Conservation (phyloP, 2,113 vertebrate species). For the Silurus meridionalis region DNA sequence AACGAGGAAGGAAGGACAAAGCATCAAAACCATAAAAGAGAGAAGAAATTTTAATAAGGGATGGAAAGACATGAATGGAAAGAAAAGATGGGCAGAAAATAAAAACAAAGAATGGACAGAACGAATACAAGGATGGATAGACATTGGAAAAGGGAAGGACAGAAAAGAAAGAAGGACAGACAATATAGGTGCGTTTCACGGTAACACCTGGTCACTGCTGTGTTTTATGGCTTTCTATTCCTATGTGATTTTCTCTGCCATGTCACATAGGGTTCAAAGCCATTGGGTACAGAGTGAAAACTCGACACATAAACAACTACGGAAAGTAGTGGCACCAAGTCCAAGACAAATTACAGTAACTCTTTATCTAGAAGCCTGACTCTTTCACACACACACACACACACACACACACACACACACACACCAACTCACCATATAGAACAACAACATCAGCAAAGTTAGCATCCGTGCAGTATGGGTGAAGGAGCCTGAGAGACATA, state of each 20-base stretch:
- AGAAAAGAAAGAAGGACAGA: slow-evolving; percentile 26
- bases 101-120: background rate
- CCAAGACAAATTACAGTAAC: background rate
- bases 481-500: background rate
- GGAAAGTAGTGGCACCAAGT: background rate
- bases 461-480: background rate
- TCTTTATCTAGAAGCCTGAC: background rate
- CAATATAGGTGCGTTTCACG: slow-evolving; percentile 27
- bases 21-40: background rate
- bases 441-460: background rate
- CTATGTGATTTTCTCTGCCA: slow-evolving; percentile 95
- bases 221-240: slow-evolving; percentile 99
- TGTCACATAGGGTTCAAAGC: slow-evolving; percentile 99
- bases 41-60: background rate
- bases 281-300: slow-evolving; percentile 93
- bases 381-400: background rate
- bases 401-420: too few species aligned
- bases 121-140: background rate
- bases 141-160: background rate
- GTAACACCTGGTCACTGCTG: slow-evolving; percentile 80
- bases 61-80: background rate
- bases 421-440: background rate
- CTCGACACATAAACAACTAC: slow-evolving; percentile 47
- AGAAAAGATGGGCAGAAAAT: background rate
- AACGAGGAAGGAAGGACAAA: background rate